Base-by-base conservation (phyloP, 2,888 invertebrate genomes). In the Unio delphinus region DNA sequence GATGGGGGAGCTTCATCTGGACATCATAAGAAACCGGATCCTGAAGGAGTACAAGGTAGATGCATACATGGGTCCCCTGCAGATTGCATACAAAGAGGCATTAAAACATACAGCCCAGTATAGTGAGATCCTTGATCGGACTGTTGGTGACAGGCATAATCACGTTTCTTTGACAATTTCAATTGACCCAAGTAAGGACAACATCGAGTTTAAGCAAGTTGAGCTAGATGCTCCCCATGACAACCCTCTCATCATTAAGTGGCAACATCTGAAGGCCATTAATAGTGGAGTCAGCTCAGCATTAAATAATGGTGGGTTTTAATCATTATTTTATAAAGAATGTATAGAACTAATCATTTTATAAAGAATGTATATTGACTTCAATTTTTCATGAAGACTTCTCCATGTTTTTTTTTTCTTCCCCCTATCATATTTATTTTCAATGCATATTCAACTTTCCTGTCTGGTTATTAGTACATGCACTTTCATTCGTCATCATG, bases 1-100 rank as follows among this genome's bases (percentile, higher is more conserved):
- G 20, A 99, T 99, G 99, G 99, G 99, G 1, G 98, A 99, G 90
- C 92, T 99, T 1, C 99, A 99, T 88, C 92, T 99, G 73, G 98
- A 99, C 68, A 88, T 98, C 72, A 94, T 98, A 58, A 95, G 94
- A 87, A 96, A 98, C 80, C 92, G 99, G 28, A 94, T 99, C 65
- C 89, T 93, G 61, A 93, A 93, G 68, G 97, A 99, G 84, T 98
- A 96, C 90, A 95, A 95, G 87, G 93, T 99, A 68, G 95, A 98
- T 20, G 97, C 94, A 0, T 95, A 97, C 75, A 90, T 98, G 30
- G 99, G 99, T 0, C 94, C 95, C 0, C 90, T 99, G 30, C 80
- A 85, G 74, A 81, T 87, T 15, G 95, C 97, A 1, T 98, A 98
- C 89, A 93, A 94, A 69, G 98, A 98, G 91, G 92, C 94, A 0